Evolutionary conservation across 2,113 vertebrate genomes (phyloP).

Genomic region (Diadophis punctatus): DNA sequence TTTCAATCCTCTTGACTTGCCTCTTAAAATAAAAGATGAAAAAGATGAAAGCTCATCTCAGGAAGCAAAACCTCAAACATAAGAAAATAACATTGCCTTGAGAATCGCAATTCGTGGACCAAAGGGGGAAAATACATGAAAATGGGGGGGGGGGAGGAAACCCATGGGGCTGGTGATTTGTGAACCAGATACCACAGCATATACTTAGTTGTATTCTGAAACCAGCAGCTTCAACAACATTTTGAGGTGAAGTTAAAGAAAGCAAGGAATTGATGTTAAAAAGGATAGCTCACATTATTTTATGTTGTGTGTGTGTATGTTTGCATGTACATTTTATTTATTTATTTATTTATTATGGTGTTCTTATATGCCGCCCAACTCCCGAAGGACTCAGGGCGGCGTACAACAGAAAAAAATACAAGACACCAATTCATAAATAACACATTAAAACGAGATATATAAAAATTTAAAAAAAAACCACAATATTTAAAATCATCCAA

Average conservation of each 20-base stretch:
- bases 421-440: no score
- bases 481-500: no score
- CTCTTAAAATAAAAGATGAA: background rate
- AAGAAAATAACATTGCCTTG: constrained; percentile 38
- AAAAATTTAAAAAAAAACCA: no score
- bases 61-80: constrained; percentile 44
- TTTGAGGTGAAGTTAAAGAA: background rate
- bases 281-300: background rate
- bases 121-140: background rate
- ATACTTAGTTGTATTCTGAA: background rate
- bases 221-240: background rate
- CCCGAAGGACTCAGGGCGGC: no score
- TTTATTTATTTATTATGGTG: no score
- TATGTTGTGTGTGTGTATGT: background rate
- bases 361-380: no score
- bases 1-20: constrained; percentile 45
- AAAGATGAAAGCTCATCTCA: constrained; percentile 59
- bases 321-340: no score
- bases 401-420: no score
- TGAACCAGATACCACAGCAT: background rate
- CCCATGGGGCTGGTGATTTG: background rate
- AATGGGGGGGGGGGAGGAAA: background rate
- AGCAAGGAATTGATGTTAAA: background rate
- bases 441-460: no score
- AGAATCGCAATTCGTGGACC: constrained; percentile 39